Conservation (phyloP, 1,140 invertebrate genomes). For the Chironomus tepperi region DNA sequence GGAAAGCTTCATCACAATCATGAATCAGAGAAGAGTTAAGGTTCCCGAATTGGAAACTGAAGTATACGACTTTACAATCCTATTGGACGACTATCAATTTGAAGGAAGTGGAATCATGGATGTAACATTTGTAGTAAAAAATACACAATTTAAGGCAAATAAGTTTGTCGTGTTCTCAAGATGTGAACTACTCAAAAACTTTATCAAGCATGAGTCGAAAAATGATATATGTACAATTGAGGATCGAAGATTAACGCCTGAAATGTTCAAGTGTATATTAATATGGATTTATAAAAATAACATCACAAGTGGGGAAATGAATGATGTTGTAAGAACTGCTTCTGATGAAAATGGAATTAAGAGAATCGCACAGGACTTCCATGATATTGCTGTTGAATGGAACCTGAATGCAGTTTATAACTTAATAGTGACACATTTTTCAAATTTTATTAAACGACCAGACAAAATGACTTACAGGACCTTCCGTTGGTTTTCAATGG, state of each 20-base stretch:
- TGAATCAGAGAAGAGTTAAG: neutral
- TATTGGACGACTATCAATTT: constrained; percentile 37
- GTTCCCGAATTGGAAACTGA: constrained; percentile 31
- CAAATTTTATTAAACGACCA: constrained; percentile 24
- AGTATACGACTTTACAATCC: constrained; percentile 37
- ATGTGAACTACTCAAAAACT: constrained; percentile 38
- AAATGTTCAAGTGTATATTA: constrained; percentile 36
- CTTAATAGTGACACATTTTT: neutral
- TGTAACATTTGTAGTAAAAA: constrained; percentile 49
- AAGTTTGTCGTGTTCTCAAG: constrained; percentile 54
- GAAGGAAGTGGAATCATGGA: constrained; percentile 54
- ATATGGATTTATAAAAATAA: constrained; percentile 37
- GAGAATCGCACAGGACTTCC: neutral
- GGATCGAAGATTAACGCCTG: constrained; percentile 33
- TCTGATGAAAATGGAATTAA: neutral
- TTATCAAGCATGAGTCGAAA: constrained; percentile 33
- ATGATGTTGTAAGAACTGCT: neutral
- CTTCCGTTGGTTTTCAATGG: constrained; percentile 28
- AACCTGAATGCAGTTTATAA: neutral
- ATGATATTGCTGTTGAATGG: neutral
- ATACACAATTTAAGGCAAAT: constrained; percentile 48
- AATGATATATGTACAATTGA: constrained; percentile 28
- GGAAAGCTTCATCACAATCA: neutral
- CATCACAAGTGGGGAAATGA: constrained; percentile 27
- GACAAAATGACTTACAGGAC: constrained; percentile 26